Percentiles rank a stretch among this genome's conserved stretches.
Evolutionary conservation across 2,888 invertebrate species (phyloP).

Genomic region (Leptinotarsa juncta): DNA sequence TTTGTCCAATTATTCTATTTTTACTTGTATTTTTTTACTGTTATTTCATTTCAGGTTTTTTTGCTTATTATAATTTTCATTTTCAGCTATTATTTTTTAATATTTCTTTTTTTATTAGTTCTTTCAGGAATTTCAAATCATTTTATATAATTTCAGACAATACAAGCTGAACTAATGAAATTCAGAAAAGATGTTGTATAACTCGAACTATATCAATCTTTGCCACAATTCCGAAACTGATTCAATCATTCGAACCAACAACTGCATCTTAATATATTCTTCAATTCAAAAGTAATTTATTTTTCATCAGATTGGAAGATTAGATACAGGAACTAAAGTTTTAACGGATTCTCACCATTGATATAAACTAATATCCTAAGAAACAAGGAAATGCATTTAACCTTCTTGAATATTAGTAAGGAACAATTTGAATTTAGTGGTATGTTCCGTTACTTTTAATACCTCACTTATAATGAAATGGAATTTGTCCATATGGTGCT

Average conservation of each 20-base stretch:
- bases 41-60: no score
- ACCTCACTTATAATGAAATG: conserved; percentile 8
- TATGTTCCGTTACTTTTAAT: conserved; percentile 15
- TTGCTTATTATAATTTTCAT: no score
- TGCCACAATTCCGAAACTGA: no score
- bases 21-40: no score
- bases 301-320: background rate
- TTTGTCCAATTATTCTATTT: no score
- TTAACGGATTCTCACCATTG: background rate
- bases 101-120: no score
- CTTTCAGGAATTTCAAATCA: no score
- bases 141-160: no score
- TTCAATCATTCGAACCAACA: background rate
- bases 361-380: background rate
- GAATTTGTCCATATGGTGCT: conserved; percentile 3
- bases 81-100: no score
- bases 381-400: conserved; percentile 13
- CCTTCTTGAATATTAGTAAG: conserved; percentile 1
- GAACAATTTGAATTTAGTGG: conserved; percentile 11
- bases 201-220: no score
- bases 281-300: background rate
- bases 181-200: no score
- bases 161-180: no score
- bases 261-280: background rate
- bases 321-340: background rate